Evolutionary conservation across 2,113 vertebrate genomes (phyloP).

Genomic region (Gymnogyps californianus): DNA sequence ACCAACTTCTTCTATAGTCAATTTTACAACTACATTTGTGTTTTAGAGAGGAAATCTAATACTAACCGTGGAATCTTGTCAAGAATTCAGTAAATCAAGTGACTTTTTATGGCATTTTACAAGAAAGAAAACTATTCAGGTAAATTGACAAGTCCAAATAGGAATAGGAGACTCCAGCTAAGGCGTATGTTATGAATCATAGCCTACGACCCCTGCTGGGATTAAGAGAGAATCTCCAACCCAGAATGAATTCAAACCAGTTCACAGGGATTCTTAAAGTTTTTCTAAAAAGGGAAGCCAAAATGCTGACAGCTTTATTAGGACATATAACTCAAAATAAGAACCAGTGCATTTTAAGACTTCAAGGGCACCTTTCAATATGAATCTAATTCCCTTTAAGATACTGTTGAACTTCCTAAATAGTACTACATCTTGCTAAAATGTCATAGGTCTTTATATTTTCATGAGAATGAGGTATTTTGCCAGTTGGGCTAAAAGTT

Average conservation of each 20-base stretch:
- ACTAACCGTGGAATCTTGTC: neutral
- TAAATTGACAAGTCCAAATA: slow-evolving; percentile 12
- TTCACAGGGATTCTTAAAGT: slow-evolving; percentile 57
- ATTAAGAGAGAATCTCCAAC: slow-evolving; percentile 29
- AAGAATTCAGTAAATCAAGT: slow-evolving; percentile 25
- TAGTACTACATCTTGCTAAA: neutral
- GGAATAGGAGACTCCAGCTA: neutral
- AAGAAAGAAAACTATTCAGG: slow-evolving; percentile 29
- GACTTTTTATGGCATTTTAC: slow-evolving; percentile 12
- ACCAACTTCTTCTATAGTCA: neutral
- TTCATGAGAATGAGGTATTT: neutral
- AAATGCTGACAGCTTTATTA: slow-evolving; percentile 76
- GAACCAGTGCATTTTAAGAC: slow-evolving; percentile 57
- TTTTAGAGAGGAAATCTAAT: slow-evolving; percentile 50
- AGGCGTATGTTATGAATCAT: slow-evolving; percentile 6
- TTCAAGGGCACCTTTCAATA: slow-evolving; percentile 70
- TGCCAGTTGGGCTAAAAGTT: neutral
- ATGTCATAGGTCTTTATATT: neutral
- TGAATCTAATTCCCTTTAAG: slow-evolving; percentile 64
- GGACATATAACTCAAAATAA: slow-evolving; percentile 69
- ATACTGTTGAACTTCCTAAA: slow-evolving; percentile 26
- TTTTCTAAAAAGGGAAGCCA: slow-evolving; percentile 52
- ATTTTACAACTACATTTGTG: slow-evolving; percentile 16
- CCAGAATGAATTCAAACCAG: slow-evolving; percentile 55
- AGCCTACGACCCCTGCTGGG: slow-evolving; percentile 10